These are phyloP conservation scores for Acrossocheilus wenchowensis DNA, from an alignment of 2,797 vertebrate species.

Conservation along the genomic window DNA sequence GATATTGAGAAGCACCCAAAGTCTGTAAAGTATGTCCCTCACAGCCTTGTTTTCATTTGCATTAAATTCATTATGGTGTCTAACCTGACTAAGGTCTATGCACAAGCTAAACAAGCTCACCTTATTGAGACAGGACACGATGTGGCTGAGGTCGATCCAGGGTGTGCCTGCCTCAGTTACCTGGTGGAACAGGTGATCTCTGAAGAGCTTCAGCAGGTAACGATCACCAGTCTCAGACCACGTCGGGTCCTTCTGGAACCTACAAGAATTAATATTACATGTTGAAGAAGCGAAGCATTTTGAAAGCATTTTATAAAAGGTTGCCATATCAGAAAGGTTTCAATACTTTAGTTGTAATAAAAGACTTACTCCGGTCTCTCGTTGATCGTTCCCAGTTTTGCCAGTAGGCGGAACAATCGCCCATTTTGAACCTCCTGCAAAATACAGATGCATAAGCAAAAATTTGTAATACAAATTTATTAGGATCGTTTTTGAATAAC, in stretches of 20 bases:
- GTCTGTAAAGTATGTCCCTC: no score
- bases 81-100: not conserved
- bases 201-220: constrained; percentile 98
- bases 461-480: not conserved
- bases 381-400: constrained; percentile 99
- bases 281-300: not conserved
- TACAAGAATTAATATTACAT: constrained; percentile 61
- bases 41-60: no score
- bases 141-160: constrained; percentile 99
- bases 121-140: constrained; percentile 99
- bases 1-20: no score
- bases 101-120: constrained; percentile 72
- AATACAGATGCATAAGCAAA: constrained; percentile 18
- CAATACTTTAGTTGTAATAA: not conserved
- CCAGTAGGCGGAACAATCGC: constrained; percentile 95
- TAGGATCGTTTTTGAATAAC: not conserved
- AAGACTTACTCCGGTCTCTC: constrained; percentile 94
- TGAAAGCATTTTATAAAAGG: not conserved
- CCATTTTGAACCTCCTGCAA: constrained; percentile 97
- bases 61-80: not conserved
- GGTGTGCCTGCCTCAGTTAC: constrained; percentile 97
- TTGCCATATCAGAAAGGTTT: not conserved
- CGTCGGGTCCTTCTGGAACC: constrained; percentile 98
- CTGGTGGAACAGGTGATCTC: constrained; percentile 99
- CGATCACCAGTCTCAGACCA: constrained; percentile 99